Conservation (phyloP, 2,797 vertebrate species). For the Ammospiza maritima region DNA sequence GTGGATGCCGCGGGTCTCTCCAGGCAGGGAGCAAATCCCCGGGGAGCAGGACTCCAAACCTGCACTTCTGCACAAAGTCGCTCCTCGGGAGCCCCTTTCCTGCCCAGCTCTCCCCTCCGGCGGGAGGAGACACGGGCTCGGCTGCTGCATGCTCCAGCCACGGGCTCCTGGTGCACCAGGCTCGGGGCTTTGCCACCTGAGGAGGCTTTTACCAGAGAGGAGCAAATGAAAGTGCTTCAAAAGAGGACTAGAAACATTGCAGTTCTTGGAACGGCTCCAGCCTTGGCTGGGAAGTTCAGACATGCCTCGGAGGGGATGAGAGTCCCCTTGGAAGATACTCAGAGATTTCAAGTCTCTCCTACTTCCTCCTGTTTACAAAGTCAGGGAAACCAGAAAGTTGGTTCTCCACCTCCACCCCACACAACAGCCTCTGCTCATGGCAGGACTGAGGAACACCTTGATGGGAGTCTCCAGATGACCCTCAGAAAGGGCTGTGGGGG, state of each 20-base stretch:
- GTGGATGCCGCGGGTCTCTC: fast-evolving
- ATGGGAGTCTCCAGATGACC: background rate
- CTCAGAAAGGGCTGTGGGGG: fast-evolving
- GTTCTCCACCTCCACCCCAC: background rate
- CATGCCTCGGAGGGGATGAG: conserved; percentile 60
- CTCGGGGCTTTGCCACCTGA: background rate
- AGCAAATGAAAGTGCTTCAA: conserved; percentile 26
- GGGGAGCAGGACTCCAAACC: background rate
- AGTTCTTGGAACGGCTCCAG: conserved; percentile 29
- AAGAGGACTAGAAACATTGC: background rate
- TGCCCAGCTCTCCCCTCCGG: background rate
- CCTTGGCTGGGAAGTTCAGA: conserved; percentile 48
- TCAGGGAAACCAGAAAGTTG: background rate
- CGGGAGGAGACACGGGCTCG: fast-evolving
- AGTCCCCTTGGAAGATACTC: conserved; percentile 64
- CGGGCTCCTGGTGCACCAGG: background rate
- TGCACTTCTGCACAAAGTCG: background rate
- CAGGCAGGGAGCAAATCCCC: background rate
- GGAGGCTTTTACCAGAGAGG: background rate
- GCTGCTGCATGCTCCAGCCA: background rate
- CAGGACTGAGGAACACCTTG: background rate
- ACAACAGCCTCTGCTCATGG: background rate
- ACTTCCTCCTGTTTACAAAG: conserved; percentile 60
- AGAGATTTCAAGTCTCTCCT: conserved; percentile 34
- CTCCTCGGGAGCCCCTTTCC: background rate